Percentiles rank a stretch among this genome's conserved stretches.
Evolutionary conservation across 2,113 vertebrate species (phyloP).

Genomic region (Indri indri): DNA sequence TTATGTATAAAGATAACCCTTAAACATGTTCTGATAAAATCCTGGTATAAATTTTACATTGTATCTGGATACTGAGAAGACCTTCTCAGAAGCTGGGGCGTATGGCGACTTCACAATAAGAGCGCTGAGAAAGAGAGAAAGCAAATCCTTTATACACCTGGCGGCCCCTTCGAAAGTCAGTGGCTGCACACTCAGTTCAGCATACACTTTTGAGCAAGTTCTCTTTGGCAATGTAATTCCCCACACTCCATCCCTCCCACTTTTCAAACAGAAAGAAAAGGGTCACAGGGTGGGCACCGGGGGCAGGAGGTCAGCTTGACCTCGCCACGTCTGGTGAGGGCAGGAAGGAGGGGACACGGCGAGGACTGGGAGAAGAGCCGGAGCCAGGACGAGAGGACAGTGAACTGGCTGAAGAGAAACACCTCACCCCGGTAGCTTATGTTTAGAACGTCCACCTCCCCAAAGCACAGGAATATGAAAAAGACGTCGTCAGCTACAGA

Average conservation of each 20-base stretch:
- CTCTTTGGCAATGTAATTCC: conserved; percentile 3
- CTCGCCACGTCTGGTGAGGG: not conserved
- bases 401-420: not conserved
- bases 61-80: not conserved
- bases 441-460: not conserved
- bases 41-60: not conserved
- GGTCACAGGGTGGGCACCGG: not conserved
- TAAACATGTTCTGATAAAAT: not conserved
- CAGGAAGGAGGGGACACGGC: not conserved
- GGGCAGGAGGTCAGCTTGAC: not conserved
- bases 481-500: conserved; percentile 40
- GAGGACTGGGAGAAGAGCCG: not conserved
- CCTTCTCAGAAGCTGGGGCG: not conserved
- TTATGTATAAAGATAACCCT: not conserved
- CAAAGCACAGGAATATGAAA: not conserved
- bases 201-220: not conserved
- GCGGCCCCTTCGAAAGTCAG: not conserved
- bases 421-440: not conserved
- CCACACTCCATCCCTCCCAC: not conserved
- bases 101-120: not conserved
- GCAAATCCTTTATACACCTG: not conserved
- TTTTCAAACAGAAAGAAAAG: conserved; percentile 43
- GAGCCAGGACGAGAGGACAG: not conserved
- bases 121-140: not conserved
- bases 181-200: not conserved